Evolutionary conservation across 2,797 vertebrate species (phyloP).

Genomic region (Chrosomus eos): DNA sequence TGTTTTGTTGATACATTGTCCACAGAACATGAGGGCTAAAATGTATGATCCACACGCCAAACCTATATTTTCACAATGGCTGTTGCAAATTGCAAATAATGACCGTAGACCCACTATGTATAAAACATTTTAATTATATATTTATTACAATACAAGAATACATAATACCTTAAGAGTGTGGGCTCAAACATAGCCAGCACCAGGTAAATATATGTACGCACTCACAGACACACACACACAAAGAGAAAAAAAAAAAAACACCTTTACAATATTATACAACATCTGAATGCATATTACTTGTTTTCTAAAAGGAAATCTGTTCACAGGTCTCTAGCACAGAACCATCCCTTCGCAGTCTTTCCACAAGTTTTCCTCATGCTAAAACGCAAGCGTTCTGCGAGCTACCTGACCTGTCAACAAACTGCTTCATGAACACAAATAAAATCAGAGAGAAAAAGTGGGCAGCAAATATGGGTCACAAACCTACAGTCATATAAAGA

Average conservation of each 20-base stretch:
- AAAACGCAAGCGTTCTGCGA: conserved; percentile 17
- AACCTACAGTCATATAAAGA: conserved; percentile 68
- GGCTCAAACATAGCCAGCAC: conserved; percentile 79
- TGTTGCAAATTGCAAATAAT: conserved; percentile 56
- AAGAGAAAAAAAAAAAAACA: conserved; percentile 61
- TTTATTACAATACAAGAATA: conserved; percentile 86
- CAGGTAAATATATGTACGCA: conserved; percentile 72
- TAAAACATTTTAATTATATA: conserved; percentile 90
- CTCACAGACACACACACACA: conserved; percentile 63
- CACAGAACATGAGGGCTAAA: background rate
- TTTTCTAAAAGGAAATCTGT: conserved; percentile 77
- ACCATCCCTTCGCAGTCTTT: conserved; percentile 72
- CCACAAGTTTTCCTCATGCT: background rate
- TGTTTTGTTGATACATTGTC: too few species aligned
- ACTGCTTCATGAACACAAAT: conserved; percentile 17
- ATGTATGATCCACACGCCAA: background rate
- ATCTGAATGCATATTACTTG: conserved; percentile 77
- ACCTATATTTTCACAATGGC: background rate
- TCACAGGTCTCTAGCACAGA: conserved; percentile 85
- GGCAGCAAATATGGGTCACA: conserved; percentile 52
- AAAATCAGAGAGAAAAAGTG: conserved; percentile 42
- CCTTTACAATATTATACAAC: conserved; percentile 74
- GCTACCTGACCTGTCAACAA: conserved; percentile 25
- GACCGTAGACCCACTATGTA: conserved; percentile 70
- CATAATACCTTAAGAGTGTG: conserved; percentile 80